These are phyloP conservation scores for Troides oblongomaculatus DNA, from an alignment of 2,888 invertebrate species.

Conservation along the genomic window DNA sequence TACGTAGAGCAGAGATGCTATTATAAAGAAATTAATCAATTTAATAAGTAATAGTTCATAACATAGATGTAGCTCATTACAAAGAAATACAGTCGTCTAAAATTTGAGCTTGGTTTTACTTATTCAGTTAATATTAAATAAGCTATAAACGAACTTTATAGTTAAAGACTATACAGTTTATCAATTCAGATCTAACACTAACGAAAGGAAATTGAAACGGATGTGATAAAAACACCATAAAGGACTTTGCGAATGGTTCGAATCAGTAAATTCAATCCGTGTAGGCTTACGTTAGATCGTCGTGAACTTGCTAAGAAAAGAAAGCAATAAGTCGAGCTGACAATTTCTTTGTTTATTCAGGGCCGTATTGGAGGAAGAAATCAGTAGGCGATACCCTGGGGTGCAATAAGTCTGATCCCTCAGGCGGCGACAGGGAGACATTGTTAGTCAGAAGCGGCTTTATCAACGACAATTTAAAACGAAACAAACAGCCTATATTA, in stretches of 20 bases:
- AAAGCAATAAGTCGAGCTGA: constrained; percentile 61
- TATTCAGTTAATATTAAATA: not conserved
- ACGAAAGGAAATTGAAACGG: constrained; percentile 16
- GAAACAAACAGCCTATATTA: not conserved
- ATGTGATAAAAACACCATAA: constrained; percentile 28
- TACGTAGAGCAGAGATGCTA: too few relatives aligned
- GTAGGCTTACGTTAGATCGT: constrained; percentile 41
- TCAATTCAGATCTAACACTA: constrained; percentile 5
- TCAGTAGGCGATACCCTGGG: constrained; percentile 60
- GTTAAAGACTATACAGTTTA: not conserved
- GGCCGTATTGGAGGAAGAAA: constrained; percentile 61
- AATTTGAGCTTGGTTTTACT: too few relatives aligned
- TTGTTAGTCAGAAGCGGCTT: constrained; percentile 18
- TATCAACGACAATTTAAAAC: not conserved
- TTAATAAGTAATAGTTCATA: too few relatives aligned
- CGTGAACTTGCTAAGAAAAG: constrained; percentile 41
- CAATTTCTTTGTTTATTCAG: constrained; percentile 72
- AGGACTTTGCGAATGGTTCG: constrained; percentile 26
- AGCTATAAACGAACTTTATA: not conserved
- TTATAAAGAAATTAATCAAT: too few relatives aligned
- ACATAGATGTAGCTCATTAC: too few relatives aligned
- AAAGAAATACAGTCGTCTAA: too few relatives aligned
- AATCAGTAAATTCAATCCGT: constrained; percentile 36
- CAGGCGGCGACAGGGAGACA: constrained; percentile 25
- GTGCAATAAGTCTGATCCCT: constrained; percentile 54